Conservation (phyloP, 2,797 vertebrate genomes). For the Macropus fuliginosus region DNA sequence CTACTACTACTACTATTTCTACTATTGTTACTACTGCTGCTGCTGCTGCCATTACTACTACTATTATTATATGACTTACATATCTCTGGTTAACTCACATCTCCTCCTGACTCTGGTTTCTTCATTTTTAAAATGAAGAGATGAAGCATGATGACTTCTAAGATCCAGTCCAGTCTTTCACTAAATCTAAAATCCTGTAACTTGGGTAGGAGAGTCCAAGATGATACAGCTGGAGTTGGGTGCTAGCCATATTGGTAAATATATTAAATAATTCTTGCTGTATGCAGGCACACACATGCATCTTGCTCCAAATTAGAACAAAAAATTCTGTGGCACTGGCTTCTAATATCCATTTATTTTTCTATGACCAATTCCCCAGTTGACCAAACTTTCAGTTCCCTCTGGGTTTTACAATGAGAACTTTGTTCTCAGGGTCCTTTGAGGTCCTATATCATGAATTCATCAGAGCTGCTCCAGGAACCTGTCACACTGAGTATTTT, state of each 20-base stretch:
- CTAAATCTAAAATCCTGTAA: background rate
- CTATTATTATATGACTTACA: background rate
- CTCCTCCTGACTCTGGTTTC: background rate
- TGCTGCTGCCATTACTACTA: background rate
- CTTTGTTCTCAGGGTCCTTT: background rate
- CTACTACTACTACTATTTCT: background rate
- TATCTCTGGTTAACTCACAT: background rate
- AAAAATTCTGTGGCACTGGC: background rate
- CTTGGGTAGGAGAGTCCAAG: background rate
- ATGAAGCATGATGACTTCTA: background rate
- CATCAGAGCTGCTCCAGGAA: background rate
- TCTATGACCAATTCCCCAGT: background rate
- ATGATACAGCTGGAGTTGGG: background rate
- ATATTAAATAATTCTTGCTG: background rate
- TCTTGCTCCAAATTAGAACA: background rate
- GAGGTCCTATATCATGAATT: background rate
- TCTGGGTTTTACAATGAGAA: background rate
- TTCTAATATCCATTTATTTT: background rate
- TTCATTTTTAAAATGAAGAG: background rate
- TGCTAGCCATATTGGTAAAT: background rate
- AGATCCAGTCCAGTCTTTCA: background rate
- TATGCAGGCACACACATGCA: background rate
- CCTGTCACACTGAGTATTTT: background rate
- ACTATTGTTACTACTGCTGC: background rate
- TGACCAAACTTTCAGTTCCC: background rate